Evolutionary conservation across 2,888 invertebrate genomes (phyloP), one percentile per base, ranked within the genome.

Genomic region (Euzophera pinguis): DNA sequence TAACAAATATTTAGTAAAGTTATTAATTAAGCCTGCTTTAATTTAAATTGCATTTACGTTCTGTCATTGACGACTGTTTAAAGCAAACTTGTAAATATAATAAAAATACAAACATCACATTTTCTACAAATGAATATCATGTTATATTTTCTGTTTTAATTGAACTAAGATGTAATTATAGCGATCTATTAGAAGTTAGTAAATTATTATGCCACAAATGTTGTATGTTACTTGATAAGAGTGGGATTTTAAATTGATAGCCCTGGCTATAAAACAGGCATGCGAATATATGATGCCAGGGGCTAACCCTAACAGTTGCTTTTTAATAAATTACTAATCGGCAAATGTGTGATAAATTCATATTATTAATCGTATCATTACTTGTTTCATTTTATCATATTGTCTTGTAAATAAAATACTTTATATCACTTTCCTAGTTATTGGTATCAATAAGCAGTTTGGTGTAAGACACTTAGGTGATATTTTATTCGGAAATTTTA

Each of bases 291-390:
- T 32, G 8, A 16, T 39, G 39, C 16, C 14, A 8, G 13, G 16
- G 9, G 9, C 42, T 2, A 13, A 27, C 27, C 7, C 27, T 12
- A 43, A 10, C 13, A 43, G 27, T 43, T 43, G 42, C 42, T 27
- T 17, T 17, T 5, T 22, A 16, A 22, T 39, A 7, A n/a, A 22
- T 42, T 42, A 27, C 27, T 29, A 43, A 45, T 45, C 45, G 45
- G 45, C 45, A 45, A 45, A 45, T 45, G 16, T 45, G 45, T 45
- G 45, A 45, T 45, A 45, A 32, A 45, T 17, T 29, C 29, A 9
- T 32, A 32, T 32, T 9, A 32, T 4, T 32, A 32, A 32, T 32
- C 32, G 32, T 32, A 10, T 32, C 7, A 32, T 32, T 10, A 32
- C n/a, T 32, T 32, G 32, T 32, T 32, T 32, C 1, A 16, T 41